These are phyloP conservation scores for Drosophila prosaltans DNA, from an alignment of 1,140 invertebrate species.

Conservation along the genomic window DNA sequence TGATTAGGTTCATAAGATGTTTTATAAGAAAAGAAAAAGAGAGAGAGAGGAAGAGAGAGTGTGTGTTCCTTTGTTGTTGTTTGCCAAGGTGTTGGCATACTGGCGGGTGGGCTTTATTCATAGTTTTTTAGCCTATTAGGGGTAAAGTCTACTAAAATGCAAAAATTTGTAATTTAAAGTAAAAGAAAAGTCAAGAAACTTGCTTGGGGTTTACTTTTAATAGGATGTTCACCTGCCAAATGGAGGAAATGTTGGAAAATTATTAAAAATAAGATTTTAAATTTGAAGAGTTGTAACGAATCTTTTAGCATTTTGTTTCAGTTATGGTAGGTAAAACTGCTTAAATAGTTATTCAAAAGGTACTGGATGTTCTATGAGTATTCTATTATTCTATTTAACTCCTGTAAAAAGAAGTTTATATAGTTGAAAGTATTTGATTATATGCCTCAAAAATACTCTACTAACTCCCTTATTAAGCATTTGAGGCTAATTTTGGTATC, in stretches of 20 bases:
- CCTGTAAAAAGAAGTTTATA: too few relatives aligned
- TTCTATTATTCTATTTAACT: too few relatives aligned
- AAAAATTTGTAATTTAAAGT: slow-evolving; percentile 1
- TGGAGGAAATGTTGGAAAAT: slow-evolving; percentile 12
- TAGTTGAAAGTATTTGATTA: too few relatives aligned
- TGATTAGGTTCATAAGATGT: slow-evolving; percentile 42
- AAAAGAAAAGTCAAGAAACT: background rate
- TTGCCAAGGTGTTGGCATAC: slow-evolving; percentile 46
- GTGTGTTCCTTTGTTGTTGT: slow-evolving; percentile 30
- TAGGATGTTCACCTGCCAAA: slow-evolving; percentile 9
- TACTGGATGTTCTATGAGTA: too few relatives aligned
- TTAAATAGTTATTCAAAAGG: too few relatives aligned
- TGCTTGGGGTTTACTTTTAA: background rate
- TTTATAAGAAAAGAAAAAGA: background rate
- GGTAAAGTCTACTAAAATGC: slow-evolving; percentile 14
- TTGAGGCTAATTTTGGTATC: too few relatives aligned
- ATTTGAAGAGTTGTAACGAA: too few relatives aligned
- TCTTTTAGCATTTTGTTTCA: too few relatives aligned
- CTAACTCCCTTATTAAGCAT: too few relatives aligned
- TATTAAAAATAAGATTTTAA: background rate
- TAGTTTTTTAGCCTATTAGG: slow-evolving; percentile 47
- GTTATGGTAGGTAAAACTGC: too few relatives aligned
- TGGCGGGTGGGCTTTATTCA: slow-evolving; percentile 53
- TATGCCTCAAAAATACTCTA: too few relatives aligned
- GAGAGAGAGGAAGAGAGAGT: background rate